Evolutionary conservation across 2,113 vertebrate species (phyloP), one percentile per base, ranked within the genome.

Genomic region (Gorsachius goisagi): DNA sequence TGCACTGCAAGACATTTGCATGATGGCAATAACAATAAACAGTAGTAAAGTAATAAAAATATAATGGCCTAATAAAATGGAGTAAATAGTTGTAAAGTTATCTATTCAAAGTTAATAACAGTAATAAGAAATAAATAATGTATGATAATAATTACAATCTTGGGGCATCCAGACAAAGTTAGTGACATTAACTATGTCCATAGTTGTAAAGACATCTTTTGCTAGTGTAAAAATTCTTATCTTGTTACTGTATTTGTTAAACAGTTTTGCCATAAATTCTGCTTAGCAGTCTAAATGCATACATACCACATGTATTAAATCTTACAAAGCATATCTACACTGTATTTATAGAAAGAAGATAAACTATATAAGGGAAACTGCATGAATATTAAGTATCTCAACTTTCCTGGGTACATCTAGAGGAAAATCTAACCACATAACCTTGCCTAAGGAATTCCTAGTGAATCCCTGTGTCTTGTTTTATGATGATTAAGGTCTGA

Each of bases 71-170:
- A 94, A 90, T 93, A 91, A 88, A 88, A 76, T 44, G 16, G 26
- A 76, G 27, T 50, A 91, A 93, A 90, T 56, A 95, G 80, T 73
- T 19, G 10, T 58, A 62, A 87, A 97, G 35, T 93, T 94, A 83
- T 85, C 62, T 90, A 47, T 71, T 83, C 28, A 64, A 92, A 77
- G 45, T 93, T 93, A 86, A 59, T 90, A 90, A 73, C 9, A 73
- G 13, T 72, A 82, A 62, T 33, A 89, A 89, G 55, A 85, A 95
- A 93, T 85, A 89, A 93, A 94, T 76, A 88, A 90, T 85, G 16
- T 67, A 75, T 83, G 21, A 80, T 50, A 75, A 35, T 47, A 76
- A 85, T 83, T 75, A 55, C 11, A 62, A 39, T 66, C 59, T 47
- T 23, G 76, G 68, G 41, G 8, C 22, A 82, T 89, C 33, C 64